phyloP scores from a whole-genome alignment of 2,797 vertebrate genomes.

The Adrianichthys oophorus region DNA sequence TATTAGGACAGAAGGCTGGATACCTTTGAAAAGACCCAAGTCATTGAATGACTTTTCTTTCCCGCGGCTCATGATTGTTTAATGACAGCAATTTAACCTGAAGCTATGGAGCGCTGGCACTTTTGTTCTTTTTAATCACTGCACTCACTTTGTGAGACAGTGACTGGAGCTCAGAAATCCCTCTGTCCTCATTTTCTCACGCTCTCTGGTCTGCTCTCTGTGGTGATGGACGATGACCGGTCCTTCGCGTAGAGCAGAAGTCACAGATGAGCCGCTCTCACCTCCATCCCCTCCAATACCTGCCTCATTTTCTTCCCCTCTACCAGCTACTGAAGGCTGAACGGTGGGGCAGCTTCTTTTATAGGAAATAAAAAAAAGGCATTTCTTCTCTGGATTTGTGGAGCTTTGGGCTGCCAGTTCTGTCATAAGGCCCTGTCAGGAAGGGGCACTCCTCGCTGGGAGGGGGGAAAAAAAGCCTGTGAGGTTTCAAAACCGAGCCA shows the following conservation, averaged over 20 bases:
- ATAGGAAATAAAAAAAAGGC: too few species aligned
- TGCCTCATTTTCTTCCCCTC: conserved; percentile 15
- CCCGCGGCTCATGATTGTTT: too few species aligned
- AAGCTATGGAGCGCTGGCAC: conserved; percentile 10
- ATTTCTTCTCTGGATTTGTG: conserved; percentile 23
- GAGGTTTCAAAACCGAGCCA: conserved; percentile 33
- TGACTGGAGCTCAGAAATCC: conserved; percentile 13
- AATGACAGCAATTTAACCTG: conserved; percentile 15
- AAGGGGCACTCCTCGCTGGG: too few species aligned
- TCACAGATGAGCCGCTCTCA: conserved; percentile 30
- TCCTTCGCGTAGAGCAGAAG: conserved; percentile 19
- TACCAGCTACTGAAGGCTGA: too few species aligned
- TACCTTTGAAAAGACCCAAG: too few species aligned
- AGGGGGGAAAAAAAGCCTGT: not conserved
- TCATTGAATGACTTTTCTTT: too few species aligned
- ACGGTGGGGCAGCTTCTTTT: too few species aligned
- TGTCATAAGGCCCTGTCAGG: conserved; percentile 4
- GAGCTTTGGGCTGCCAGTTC: conserved; percentile 13
- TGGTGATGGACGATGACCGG: conserved; percentile 44
- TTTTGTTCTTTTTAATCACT: conserved; percentile 4
- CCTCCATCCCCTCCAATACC: conserved; percentile 35
- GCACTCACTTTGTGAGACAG: conserved; percentile 13
- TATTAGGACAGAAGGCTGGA: too few species aligned
- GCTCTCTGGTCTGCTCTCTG: conserved; percentile 24
- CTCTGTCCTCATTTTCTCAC: conserved; percentile 15